Conservation (phyloP, 2,797 vertebrate species). For the Odontamblyopus lacepedii region DNA sequence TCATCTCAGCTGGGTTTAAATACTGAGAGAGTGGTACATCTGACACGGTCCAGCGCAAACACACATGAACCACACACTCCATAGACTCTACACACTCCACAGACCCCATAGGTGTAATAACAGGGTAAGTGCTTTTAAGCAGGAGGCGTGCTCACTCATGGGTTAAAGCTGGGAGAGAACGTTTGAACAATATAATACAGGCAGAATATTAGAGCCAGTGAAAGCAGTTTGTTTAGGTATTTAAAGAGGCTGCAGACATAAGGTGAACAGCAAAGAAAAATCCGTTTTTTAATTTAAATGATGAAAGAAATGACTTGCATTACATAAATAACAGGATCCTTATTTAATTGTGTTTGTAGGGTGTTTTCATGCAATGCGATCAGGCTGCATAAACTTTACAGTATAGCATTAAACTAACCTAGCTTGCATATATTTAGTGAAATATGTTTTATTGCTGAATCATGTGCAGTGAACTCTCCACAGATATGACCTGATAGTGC, state of each 20-base stretch:
- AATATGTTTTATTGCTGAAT: too few relatives aligned
- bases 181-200: neutral
- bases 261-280: too few relatives aligned
- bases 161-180: neutral
- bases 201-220: too few relatives aligned
- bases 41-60: constrained; percentile 43
- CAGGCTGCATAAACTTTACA: too few relatives aligned
- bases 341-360: neutral
- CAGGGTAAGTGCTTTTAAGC: neutral
- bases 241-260: too few relatives aligned
- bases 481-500: too few relatives aligned
- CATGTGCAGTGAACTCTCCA: too few relatives aligned
- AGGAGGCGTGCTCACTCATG: neutral
- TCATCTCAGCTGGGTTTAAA: constrained; percentile 70
- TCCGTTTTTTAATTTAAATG: too few relatives aligned
- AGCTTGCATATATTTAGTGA: too few relatives aligned
- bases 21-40: constrained; percentile 51
- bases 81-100: constrained; percentile 32
- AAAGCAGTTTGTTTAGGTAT: too few relatives aligned
- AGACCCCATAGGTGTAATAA: constrained; percentile 32
- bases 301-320: neutral
- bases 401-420: too few relatives aligned
- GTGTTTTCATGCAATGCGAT: too few relatives aligned
- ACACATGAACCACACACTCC: constrained; percentile 34
- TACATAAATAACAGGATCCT: neutral